Evolutionary conservation across 2,797 vertebrate species (phyloP).

Genomic region (Alca torda): DNA sequence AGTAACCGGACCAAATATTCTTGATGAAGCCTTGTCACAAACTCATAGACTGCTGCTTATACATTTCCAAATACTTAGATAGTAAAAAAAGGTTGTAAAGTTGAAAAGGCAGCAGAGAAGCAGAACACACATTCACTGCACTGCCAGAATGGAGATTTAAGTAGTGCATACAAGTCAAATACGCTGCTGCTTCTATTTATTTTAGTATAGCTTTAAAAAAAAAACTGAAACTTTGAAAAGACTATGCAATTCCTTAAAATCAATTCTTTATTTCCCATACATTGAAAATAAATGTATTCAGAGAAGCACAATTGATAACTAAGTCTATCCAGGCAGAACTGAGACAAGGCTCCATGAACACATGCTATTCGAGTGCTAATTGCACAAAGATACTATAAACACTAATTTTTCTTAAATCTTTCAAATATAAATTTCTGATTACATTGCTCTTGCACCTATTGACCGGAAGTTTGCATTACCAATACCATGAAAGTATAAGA

Average conservation of each 20-base stretch:
- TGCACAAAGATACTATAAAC: not conserved
- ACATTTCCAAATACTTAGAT: conserved; percentile 41
- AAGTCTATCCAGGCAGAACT: not conserved
- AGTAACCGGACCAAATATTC: conserved; percentile 69
- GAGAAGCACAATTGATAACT: not conserved
- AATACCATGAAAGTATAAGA: not conserved
- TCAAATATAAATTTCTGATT: not conserved
- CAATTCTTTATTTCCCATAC: not conserved
- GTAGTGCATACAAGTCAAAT: conserved; percentile 5
- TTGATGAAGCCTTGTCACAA: conserved; percentile 65
- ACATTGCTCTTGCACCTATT: not conserved
- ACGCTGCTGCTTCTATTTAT: not conserved
- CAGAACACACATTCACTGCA: conserved; percentile 27
- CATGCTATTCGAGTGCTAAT: not conserved
- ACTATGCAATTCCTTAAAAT: not conserved
- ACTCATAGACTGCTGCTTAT: conserved; percentile 58
- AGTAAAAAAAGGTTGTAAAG: conserved; percentile 31
- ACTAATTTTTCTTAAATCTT: not conserved
- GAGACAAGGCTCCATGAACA: not conserved
- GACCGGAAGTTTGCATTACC: not conserved
- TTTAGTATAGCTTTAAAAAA: not conserved
- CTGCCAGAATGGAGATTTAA: conserved; percentile 47
- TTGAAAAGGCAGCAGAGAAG: conserved; percentile 41
- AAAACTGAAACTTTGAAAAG: not conserved
- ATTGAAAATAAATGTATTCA: not conserved